Evolutionary conservation across 2,113 vertebrate species (phyloP), one percentile per base, ranked within the genome.

Genomic region (Erythrolamprus reginae): DNA sequence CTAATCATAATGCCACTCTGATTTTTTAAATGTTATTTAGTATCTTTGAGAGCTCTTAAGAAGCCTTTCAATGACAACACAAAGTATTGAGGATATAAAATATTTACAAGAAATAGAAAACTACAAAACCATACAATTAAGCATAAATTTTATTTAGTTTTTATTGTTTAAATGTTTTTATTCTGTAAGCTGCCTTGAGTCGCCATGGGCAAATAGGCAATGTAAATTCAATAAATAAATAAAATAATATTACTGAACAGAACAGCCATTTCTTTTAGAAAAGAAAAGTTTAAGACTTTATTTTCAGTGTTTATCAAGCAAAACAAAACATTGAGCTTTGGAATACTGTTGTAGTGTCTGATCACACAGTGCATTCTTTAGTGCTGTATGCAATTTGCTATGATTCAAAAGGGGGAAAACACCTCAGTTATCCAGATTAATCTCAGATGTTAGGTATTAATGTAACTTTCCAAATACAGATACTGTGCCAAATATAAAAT

Each of bases 211-310:
- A 10, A 50, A 50, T 50, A 50, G 48, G 48, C 48, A 50, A 50
- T 50, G 10, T 50, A 50, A 50, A 50, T 50, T 50, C 9, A 50
- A 50, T 10, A 50, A 50, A 50, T 50, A 10, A 50, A 50, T 50
- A 50, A 50, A 50, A 50, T 50, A 52, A 77, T 89, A 88, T 93
- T 3, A 85, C 96, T 96, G 91, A 95, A 95, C 92, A 94, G 90
- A 94, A 87, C 82, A 90, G 24, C 90, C 42, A 77, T 0, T 26
- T 91, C 89, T 86, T 95, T 95, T 93, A 92, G 90, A 92, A 96
- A 97, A 95, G 89, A 96, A 97, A 96, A 96, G 86, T 90, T 97
- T 97, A 97, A 97, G 97, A 97, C 97, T 97, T 96, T 91, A 91
- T 93, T 96, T 96, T 97, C 95, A 96, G 92, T 96, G 92, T 94